Base-by-base conservation (phyloP, 1,140 invertebrate species). In the Philotrypesis tridentata region DNA sequence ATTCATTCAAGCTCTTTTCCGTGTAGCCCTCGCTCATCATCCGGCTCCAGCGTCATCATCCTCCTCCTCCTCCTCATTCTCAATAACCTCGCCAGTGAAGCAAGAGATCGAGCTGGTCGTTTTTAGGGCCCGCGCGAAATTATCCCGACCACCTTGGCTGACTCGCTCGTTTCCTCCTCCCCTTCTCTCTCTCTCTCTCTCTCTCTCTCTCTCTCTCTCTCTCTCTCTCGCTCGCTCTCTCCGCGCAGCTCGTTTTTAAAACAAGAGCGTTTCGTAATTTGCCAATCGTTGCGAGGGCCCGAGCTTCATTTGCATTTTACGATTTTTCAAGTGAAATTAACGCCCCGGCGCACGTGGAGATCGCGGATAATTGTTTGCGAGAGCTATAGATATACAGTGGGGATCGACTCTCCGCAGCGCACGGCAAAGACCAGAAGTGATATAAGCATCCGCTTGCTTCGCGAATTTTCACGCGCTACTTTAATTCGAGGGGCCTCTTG, bases 101-200 rank as follows among this genome's bases (percentile, higher is more conserved):
- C 70, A 7, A 75, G 79, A 83, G 78, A 48, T 87, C 67, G 82
- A 83, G 84, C 81, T 85, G 86, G 83, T 88, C 85, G 79, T 88
- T 89, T 88, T 88, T 75, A 85, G 84, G 86, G 86, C 83, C 80
- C 25, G 48, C 79, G 86, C 88, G 88, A 86, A 92, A 92, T 91
- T 92, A 91, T 89, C 91, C 86, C 90, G 91, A 91, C 91, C 91
- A 91, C 91, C 91, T 92, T 91, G 90, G 90, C 89, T 89, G 89
- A 87, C 89, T 85, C 87, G 85, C 85, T 85, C 85, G 33, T 55
- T 40, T 76, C 23, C 29, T 72, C 74, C 55, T 82, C 84, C 31
- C 71, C 71, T 79, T 48, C 25, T 78, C 60, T 43, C 31, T 79
- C 71, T 74, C 78, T 65, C 75, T 82, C 65, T 77, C 77, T 84